Base-by-base conservation (phyloP, 2,113 vertebrate species). In the Anarrhichthys ocellatus region DNA sequence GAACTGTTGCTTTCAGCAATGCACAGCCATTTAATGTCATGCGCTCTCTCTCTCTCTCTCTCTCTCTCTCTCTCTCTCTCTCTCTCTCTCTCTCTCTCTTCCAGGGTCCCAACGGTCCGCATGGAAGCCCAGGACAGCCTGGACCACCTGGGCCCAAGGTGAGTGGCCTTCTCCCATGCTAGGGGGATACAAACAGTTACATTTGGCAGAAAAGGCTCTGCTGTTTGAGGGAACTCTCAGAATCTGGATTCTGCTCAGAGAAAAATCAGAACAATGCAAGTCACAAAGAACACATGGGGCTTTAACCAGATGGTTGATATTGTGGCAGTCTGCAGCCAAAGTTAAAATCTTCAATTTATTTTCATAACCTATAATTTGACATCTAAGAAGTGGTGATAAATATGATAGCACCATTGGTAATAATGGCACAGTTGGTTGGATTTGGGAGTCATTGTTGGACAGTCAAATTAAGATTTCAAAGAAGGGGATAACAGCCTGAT, bases 91-190 rank as follows among this genome's bases (percentile, higher is more conserved):
- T 77, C 17, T 78, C 14, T 58, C 52, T 88, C 78, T 87, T 91
- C 9, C 76, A 99, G 98, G 98, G 98, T 85, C 93, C 95, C 65
- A 86, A 94, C 72, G 98, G 98, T 86, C 96, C 96, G 87, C 96
- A 97, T 86, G 98, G 98, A 92, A 99, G 95, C 86, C 97, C 97
- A 71, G 98, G 98, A 52, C 92, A 96, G 76, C 96, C 96, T 87
- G 98, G 98, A 92, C 88, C 95, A 82, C 96, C 96, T 84, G 98
- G 98, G 82, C 94, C 93, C 77, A 99, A 99, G 96, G 98, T 99
- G 84, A 96, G 96, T 78, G 17, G 0, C 36, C 20, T 67, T 64
- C 1, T 74, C 4, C 5, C 8, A 56, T 38, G 6, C 13, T 46
- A 27, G 11, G 11, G 20, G 44, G 67, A 42, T 17, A 18, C 36